Percentiles rank a stretch among this genome's conserved stretches.
Evolutionary conservation across 1,140 invertebrate genomes (phyloP).

Genomic region (Lasioglossum baleicum): DNA sequence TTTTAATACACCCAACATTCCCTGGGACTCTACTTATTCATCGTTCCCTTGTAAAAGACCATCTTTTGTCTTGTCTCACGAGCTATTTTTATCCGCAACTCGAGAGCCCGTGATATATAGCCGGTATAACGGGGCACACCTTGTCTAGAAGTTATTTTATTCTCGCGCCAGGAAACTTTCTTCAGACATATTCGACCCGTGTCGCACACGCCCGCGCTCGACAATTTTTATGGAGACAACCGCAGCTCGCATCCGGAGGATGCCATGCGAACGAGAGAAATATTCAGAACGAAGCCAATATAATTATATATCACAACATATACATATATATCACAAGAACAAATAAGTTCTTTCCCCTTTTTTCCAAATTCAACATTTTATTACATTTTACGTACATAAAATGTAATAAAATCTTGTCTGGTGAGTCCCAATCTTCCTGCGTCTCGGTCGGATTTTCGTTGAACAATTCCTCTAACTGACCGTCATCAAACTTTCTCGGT

Average conservation of each 20-base stretch:
- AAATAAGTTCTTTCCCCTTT: no score
- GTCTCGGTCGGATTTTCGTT: no score
- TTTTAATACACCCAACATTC: background rate
- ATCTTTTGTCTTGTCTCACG: conserved; percentile 7
- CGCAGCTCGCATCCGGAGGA: background rate
- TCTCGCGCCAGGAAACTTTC: background rate
- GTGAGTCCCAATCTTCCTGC: no score
- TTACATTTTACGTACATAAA: no score
- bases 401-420: no score
- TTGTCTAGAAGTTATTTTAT: conserved; percentile 10
- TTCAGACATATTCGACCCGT: background rate
- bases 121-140: background rate
- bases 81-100: conserved; percentile 19
- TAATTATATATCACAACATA: no score
- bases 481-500: no score
- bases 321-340: background rate
- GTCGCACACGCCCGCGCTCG: background rate
- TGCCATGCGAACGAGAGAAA: no score
- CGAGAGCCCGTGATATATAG: conserved; percentile 6
- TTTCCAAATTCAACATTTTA: no score
- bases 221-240: background rate
- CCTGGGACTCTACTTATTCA: background rate
- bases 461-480: no score
- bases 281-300: background rate
- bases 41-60: background rate